Percentiles rank a stretch among this genome's conserved stretches.
Conservation (phyloP, 2,888 invertebrate genomes). For the Congeria kusceri region DNA sequence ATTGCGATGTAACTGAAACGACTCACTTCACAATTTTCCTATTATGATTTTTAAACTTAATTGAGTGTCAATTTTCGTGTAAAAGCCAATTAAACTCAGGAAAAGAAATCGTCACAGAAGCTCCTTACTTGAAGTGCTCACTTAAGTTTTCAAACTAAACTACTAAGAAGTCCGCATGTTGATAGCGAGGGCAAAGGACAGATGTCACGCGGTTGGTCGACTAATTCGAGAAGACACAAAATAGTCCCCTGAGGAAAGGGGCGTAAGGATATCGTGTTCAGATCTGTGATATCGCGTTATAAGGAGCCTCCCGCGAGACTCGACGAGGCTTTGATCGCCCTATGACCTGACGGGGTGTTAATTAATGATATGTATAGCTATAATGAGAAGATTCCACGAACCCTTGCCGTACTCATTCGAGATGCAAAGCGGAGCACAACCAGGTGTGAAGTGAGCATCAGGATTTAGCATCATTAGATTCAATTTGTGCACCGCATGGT, state of each 20-base stretch:
- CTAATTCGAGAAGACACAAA: constrained; percentile 42
- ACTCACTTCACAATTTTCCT: too few species aligned
- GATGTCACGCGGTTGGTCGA: constrained; percentile 35
- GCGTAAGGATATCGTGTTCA: constrained; percentile 60
- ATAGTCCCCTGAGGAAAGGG: constrained; percentile 52
- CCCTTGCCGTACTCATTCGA: too few species aligned
- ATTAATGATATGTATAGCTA: constrained; percentile 34
- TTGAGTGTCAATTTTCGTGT: too few species aligned
- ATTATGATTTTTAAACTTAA: too few species aligned
- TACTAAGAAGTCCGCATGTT: constrained; percentile 24
- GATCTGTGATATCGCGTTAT: constrained; percentile 39
- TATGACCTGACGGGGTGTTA: constrained; percentile 30
- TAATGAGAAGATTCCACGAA: constrained; percentile 1
- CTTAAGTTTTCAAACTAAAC: neutral
- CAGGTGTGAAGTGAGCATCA: too few species aligned
- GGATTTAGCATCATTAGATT: too few species aligned
- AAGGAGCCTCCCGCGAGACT: constrained; percentile 49
- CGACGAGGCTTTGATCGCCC: constrained; percentile 53
- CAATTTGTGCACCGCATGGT: too few species aligned
- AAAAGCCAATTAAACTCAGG: too few species aligned
- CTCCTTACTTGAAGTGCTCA: too few species aligned
- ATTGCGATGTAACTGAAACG: too few species aligned
- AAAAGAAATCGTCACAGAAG: too few species aligned
- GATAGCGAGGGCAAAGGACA: constrained; percentile 49
- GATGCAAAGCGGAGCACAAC: too few species aligned